Evolutionary conservation across 1,140 invertebrate genomes (phyloP).

Genomic region (Sesamia nonagrioides): DNA sequence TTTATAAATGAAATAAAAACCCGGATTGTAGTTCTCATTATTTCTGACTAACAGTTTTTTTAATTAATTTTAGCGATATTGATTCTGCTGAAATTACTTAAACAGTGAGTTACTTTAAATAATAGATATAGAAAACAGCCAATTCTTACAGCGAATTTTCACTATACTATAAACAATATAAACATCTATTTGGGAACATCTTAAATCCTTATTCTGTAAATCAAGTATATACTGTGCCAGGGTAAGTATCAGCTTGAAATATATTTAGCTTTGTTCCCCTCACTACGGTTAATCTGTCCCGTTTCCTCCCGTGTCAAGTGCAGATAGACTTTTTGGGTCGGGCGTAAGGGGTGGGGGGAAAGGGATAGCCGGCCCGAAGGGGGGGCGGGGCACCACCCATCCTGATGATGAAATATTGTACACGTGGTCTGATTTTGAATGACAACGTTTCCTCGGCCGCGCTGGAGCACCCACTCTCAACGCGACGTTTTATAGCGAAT

Average conservation of each 20-base stretch:
- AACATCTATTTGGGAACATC: background rate
- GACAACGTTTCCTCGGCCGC: constrained; percentile 87
- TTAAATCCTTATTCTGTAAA: constrained; percentile 58
- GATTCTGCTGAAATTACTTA: too few species aligned
- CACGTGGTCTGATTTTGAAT: constrained; percentile 90
- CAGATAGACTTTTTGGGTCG: constrained; percentile 87
- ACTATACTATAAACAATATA: too few species aligned
- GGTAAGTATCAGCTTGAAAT: constrained; percentile 84
- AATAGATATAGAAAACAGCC: background rate
- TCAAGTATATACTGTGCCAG: constrained; percentile 68
- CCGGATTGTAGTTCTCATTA: background rate
- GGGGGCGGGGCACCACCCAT: constrained; percentile 65
- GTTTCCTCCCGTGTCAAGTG: constrained; percentile 86
- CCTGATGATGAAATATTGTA: constrained; percentile 90
- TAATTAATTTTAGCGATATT: too few species aligned
- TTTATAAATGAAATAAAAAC: background rate
- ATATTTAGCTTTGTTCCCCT: constrained; percentile 87
- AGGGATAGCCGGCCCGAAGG: constrained; percentile 49
- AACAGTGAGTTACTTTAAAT: too few species aligned
- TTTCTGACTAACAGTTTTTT: too few species aligned
- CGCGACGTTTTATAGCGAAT: constrained; percentile 81
- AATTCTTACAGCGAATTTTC: background rate
- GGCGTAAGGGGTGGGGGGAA: constrained; percentile 56
- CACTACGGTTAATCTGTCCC: constrained; percentile 87
- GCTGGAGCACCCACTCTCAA: constrained; percentile 72